Base-by-base conservation (phyloP, 2,113 vertebrate species). In the Myrmecophaga tridactyla region DNA sequence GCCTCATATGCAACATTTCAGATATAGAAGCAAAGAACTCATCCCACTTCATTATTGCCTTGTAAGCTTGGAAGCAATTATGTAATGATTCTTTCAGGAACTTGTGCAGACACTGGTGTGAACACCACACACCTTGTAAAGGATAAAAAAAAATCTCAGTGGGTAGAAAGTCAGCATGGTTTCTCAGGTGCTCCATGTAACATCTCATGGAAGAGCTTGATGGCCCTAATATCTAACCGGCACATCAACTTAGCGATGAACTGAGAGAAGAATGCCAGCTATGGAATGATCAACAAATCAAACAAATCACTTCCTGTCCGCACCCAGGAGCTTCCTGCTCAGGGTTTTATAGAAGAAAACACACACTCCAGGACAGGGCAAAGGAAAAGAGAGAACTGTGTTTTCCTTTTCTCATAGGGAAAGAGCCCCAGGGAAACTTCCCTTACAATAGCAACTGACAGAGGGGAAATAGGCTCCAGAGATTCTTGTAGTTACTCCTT, bases 1-100 rank as follows among this genome's bases (percentile, higher is more conserved):
- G 73, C n/a, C 90, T 92, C 60, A 31, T 83, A 92, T 36, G 56
- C 60, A 82, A 53, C 81, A 94, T 70, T 94, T 70, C 78, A 89
- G 73, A 94, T 73, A 76, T 0, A 94, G 89, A 85, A 94, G 62
- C 56, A 46, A 88, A 93, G 65, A 92, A 62, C 43, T 60, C 81
- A 92, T 62, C 39, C 39, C 53, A 25, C 34, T 41, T 65, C 27
- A 34, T 67, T 43, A 78, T 46, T 89, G 70, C 56, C 77, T 88
- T 82, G 62, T 67, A 76, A 85, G 63, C 34, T 21, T 15, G 41
- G 77, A 86, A 89, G 51, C 15, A 72, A 72, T 0, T 34, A 41
- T 10, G 67, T 34, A 63, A 82, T 12, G 48, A 93, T 43, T 83
- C 90, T 53, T 90, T 70, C 84, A 90, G 62, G 43, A 96, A 82